Conservation (phyloP, 2,888 invertebrate genomes). For the Mesorhabditis spiculigera region DNA sequence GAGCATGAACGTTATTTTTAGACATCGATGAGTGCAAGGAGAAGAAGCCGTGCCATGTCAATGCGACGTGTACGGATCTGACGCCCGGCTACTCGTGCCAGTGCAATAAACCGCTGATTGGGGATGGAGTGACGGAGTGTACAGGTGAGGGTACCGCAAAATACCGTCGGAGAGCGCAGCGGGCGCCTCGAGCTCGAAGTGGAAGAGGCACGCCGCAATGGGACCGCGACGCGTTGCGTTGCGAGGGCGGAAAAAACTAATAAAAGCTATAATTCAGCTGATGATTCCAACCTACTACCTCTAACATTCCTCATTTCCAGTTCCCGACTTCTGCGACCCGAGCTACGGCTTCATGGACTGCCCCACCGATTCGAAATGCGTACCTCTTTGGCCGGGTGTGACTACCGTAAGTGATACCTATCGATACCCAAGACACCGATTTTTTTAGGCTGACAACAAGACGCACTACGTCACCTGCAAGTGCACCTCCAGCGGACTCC, state of each 20-base stretch:
- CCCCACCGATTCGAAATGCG: not conserved
- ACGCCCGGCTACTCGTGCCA: not conserved
- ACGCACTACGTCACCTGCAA: not conserved
- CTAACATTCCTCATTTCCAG: not conserved
- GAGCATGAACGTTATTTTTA: not conserved
- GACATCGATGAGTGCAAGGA: slow-evolving; percentile 1
- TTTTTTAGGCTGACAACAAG: not conserved
- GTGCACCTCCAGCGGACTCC: not conserved
- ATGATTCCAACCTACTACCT: not conserved
- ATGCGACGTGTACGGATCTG: not conserved
- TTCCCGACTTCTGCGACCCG: not conserved
- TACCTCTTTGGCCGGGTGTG: not conserved
- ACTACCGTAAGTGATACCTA: not conserved
- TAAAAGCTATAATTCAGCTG: not conserved
- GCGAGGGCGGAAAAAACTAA: not conserved
- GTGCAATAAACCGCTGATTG: not conserved
- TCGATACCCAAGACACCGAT: not conserved
- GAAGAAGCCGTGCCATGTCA: not conserved
- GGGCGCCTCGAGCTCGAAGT: too few relatives aligned
- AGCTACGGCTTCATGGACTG: not conserved
- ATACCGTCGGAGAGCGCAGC: too few relatives aligned
- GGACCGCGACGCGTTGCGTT: too few relatives aligned
- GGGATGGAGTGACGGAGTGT: not conserved
- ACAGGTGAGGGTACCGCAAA: not conserved
- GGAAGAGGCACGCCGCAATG: too few relatives aligned